Percentiles rank a stretch among this genome's conserved stretches.
Conservation (phyloP, 2,888 invertebrate species). For the Leistus spinibarbis region DNA sequence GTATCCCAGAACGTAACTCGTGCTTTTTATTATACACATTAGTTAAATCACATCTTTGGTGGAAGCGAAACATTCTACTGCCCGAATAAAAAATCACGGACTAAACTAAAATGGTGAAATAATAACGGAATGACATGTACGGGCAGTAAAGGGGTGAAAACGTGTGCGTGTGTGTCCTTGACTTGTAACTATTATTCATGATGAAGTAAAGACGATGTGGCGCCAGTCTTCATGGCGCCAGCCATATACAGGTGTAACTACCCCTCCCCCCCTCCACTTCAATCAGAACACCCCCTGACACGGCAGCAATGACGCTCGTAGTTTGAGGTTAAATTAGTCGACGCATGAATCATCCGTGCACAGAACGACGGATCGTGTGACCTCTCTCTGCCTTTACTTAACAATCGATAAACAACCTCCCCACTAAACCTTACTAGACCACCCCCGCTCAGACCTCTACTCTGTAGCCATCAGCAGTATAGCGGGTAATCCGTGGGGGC, state of each 20-base stretch:
- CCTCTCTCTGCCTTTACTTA: slow-evolving; percentile 28
- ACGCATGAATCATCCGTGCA: slow-evolving; percentile 40
- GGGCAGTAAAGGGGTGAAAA: not conserved
- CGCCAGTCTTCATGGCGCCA: slow-evolving; percentile 29
- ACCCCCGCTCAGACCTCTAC: not conserved
- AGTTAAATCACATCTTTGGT: slow-evolving; percentile 7
- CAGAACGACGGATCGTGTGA: slow-evolving; percentile 38
- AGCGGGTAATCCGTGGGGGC: no score
- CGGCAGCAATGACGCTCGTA: not conserved
- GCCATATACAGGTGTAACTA: slow-evolving; percentile 19
- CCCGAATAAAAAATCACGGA: not conserved
- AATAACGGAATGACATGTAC: not conserved
- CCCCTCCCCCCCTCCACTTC: not conserved
- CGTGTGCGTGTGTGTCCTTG: slow-evolving; percentile 30
- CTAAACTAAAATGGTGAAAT: not conserved
- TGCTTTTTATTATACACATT: slow-evolving; percentile 30
- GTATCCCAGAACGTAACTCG: slow-evolving; percentile 23
- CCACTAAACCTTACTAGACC: not conserved
- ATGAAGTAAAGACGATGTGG: slow-evolving; percentile 27
- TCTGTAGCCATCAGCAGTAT: no score
- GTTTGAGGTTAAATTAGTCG: slow-evolving; percentile 27
- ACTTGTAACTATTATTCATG: slow-evolving; percentile 29
- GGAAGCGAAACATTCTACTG: not conserved
- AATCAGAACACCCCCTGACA: not conserved
- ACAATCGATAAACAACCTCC: not conserved